Evolutionary conservation across 1,140 invertebrate genomes (phyloP).

Genomic region (Conopomorpha cramerella): DNA sequence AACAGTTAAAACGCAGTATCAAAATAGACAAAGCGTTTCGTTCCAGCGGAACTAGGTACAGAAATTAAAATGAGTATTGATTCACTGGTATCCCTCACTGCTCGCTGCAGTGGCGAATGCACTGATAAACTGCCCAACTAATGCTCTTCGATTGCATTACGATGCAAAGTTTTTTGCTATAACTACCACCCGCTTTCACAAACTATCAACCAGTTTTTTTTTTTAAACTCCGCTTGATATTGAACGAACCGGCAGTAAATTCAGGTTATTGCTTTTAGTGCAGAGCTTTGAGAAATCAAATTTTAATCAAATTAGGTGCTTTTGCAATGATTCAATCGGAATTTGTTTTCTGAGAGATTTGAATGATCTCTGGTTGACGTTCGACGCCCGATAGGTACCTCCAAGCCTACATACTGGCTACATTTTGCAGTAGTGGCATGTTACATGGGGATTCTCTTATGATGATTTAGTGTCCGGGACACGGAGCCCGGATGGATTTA

Average conservation of each 20-base stretch:
- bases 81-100: conserved; percentile 56
- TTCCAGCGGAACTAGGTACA: too few relatives aligned
- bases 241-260: too few relatives aligned
- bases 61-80: too few relatives aligned
- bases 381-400: too few relatives aligned
- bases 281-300: background rate
- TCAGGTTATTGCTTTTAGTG: background rate
- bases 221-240: background rate
- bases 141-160: conserved; percentile 51
- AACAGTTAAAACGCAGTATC: too few relatives aligned
- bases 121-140: conserved; percentile 49
- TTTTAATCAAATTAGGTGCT: background rate
- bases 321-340: too few relatives aligned
- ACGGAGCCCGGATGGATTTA: conserved; percentile 49
- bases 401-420: too few relatives aligned
- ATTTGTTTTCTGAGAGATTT: too few relatives aligned
- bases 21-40: too few relatives aligned
- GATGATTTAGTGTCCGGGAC: conserved; percentile 54
- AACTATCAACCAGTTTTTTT: background rate
- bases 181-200: conserved; percentile 15
- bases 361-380: too few relatives aligned
- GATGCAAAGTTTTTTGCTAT: conserved; percentile 55
- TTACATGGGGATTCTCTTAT: conserved; percentile 54
- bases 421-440: too few relatives aligned
- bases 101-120: conserved; percentile 21